A percentile compares a stretch with the other conserved stretches of the same genome.
Evolutionary conservation across 1,140 invertebrate species (phyloP).

Genomic region (Drosophila funebris): DNA sequence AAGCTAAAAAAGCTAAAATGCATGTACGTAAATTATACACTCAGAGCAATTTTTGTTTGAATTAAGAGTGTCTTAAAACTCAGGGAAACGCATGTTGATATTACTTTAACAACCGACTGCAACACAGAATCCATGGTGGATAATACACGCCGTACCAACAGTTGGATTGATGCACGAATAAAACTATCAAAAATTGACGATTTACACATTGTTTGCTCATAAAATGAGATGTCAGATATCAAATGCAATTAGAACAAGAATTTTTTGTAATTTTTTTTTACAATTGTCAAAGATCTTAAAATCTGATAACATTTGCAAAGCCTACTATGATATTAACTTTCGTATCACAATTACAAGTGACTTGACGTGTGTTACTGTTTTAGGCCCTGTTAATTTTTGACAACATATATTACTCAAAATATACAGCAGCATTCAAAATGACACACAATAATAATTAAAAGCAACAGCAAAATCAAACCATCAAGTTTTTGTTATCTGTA

Average conservation of each 20-base stretch:
- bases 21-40: conserved; percentile 14
- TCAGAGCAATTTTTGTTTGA: not conserved
- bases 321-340: not conserved
- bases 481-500: conserved; percentile 26
- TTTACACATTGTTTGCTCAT: conserved; percentile 28
- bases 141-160: conserved; percentile 41
- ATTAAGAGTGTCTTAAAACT: conserved; percentile 1
- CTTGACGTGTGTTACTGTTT: not conserved
- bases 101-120: conserved; percentile 57
- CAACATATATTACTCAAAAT: not conserved
- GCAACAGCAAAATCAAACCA: conserved; percentile 3
- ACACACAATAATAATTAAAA: conserved; percentile 7
- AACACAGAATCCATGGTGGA: conserved; percentile 50
- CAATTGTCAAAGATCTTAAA: conserved; percentile 42
- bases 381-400: not conserved
- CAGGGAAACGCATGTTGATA: conserved; percentile 14
- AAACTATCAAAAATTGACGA: conserved; percentile 25
- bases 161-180: conserved; percentile 34
- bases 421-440: not conserved
- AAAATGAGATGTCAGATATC: conserved; percentile 21
- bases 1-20: conserved; percentile 34
- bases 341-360: not conserved
- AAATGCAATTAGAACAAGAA: conserved; percentile 51
- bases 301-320: conserved; percentile 44
- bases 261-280: conserved; percentile 32